Conservation (phyloP, 2,113 vertebrate species). For the Cavia porcellus region DNA sequence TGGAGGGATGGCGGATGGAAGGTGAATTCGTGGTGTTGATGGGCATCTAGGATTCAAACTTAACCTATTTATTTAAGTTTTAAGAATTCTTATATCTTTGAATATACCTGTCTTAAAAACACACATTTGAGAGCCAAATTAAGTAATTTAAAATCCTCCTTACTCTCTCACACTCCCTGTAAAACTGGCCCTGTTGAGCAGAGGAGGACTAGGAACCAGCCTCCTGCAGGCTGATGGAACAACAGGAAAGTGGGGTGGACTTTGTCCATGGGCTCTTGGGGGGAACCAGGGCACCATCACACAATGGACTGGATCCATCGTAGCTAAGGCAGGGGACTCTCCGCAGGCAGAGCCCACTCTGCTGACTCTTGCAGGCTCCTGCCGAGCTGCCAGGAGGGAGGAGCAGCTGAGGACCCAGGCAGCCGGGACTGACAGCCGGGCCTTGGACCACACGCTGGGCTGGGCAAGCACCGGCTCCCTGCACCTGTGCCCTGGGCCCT, state of each 20-base stretch:
- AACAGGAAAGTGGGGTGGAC: neutral
- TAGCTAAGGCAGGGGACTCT: neutral
- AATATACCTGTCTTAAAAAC: neutral
- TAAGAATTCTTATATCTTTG: neutral
- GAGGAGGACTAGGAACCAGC: neutral
- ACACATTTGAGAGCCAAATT: neutral
- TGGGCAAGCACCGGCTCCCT: neutral
- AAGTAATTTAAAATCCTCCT: slow-evolving; percentile 32
- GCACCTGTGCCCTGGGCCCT: neutral
- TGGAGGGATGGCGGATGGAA: neutral
- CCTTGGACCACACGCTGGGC: neutral
- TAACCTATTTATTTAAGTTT: slow-evolving; percentile 6
- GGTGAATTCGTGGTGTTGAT: neutral
- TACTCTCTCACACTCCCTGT: neutral
- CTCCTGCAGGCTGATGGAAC: neutral
- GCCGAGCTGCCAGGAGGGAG: neutral
- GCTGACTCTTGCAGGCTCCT: no score
- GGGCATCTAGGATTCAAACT: neutral
- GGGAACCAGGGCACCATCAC: no score
- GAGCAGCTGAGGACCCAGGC: neutral
- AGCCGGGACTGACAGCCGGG: neutral
- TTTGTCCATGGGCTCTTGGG: neutral
- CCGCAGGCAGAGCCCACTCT: neutral
- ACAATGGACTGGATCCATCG: neutral
- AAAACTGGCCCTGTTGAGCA: neutral